phyloP scores from a whole-genome alignment of 1,140 invertebrate genomes.

The Drosophila nigrodunni region DNA sequence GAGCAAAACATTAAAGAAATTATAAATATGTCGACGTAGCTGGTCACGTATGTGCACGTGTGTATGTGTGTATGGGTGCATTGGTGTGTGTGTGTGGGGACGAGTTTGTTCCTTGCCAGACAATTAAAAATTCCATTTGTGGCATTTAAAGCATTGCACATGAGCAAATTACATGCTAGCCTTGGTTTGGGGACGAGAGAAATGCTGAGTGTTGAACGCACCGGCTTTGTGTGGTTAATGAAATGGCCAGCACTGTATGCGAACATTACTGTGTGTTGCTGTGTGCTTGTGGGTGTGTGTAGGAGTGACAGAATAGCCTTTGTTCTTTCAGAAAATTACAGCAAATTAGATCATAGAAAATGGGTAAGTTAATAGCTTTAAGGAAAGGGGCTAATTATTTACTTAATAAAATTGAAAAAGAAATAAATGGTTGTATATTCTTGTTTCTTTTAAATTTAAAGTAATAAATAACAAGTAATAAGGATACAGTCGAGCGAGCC shows the following conservation, averaged over 20 bases:
- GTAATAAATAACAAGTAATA: too few species aligned
- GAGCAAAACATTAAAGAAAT: conserved; percentile 48
- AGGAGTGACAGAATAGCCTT: neutral
- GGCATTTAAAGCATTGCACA: conserved; percentile 43
- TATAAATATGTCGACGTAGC: conserved; percentile 48
- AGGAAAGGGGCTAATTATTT: conserved; percentile 9
- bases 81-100: neutral
- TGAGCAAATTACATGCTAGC: conserved; percentile 37
- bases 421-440: too few species aligned
- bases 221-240: conserved; percentile 28
- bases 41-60: conserved; percentile 28
- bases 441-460: neutral
- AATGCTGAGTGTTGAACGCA: neutral
- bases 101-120: conserved; percentile 36
- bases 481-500: too few species aligned
- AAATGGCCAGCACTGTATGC: conserved; percentile 31
- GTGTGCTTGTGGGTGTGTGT: neutral
- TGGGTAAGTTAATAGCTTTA: conserved; percentile 2
- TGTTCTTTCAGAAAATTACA: conserved; percentile 4
- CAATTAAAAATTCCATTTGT: conserved; percentile 69
- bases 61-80: neutral
- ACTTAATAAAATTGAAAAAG: conserved; percentile 2
- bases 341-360: conserved; percentile 31
- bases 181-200: conserved; percentile 11
- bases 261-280: neutral